Evolutionary conservation across 2,113 vertebrate species (phyloP).

Genomic region (Triplophysa siluroides): DNA sequence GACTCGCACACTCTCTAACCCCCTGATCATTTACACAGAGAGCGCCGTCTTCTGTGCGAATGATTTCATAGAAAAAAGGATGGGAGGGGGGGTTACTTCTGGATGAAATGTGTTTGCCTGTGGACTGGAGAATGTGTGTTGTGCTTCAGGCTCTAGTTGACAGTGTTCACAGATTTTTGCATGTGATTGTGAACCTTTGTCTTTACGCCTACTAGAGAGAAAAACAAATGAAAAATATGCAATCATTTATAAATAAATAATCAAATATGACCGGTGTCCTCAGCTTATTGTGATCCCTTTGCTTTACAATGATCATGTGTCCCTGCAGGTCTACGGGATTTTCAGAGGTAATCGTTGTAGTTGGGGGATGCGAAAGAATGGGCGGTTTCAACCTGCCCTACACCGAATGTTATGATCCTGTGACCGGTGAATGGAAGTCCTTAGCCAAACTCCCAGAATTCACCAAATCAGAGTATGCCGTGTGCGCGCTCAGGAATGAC

Average conservation of each 20-base stretch:
- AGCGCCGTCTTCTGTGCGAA: constrained; percentile 5
- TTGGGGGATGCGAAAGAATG: constrained; percentile 94
- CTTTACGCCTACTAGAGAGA: background rate
- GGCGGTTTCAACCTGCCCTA: constrained; percentile 98
- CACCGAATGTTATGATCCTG: constrained; percentile 96
- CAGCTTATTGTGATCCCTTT: too few species aligned
- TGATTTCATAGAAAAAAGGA: constrained; percentile 28
- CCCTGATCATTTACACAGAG: constrained; percentile 30
- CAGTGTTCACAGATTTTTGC: constrained; percentile 32
- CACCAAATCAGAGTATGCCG: constrained; percentile 97
- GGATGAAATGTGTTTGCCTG: constrained; percentile 27
- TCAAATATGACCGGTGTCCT: background rate
- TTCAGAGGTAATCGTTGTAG: constrained; percentile 97
- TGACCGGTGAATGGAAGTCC: constrained; percentile 97
- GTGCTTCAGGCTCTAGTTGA: background rate
- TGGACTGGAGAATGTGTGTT: background rate
- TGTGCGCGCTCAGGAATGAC: constrained; percentile 95
- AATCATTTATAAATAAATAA: background rate
- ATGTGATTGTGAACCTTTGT: constrained; percentile 12
- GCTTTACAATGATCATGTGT: background rate
- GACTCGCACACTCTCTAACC: background rate
- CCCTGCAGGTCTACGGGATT: constrained; percentile 89
- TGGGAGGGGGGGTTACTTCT: constrained; percentile 1
- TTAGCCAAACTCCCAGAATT: constrained; percentile 97
- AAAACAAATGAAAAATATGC: constrained; percentile 4